These are phyloP conservation scores for Pomatostomus ruficeps DNA, from an alignment of 2,113 vertebrate genomes.

Conservation along the genomic window DNA sequence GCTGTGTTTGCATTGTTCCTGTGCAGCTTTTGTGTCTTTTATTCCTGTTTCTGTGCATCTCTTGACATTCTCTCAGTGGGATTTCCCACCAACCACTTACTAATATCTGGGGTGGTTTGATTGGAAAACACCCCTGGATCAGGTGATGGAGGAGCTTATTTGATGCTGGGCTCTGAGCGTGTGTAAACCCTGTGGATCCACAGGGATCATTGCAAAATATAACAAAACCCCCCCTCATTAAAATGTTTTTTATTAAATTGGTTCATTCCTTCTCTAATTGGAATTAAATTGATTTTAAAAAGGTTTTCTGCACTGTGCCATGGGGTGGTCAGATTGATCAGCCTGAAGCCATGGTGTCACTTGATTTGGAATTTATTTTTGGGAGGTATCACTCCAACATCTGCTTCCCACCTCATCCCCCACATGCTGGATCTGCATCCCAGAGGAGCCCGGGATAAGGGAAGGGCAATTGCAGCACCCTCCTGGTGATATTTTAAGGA, in stretches of 20 bases:
- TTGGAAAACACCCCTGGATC: neutral
- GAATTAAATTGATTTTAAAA: neutral
- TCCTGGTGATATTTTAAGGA: neutral
- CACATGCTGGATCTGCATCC: accelerated
- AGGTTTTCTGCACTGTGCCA: neutral
- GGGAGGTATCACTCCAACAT: neutral
- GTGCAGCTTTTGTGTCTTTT: neutral
- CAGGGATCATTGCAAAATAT: neutral
- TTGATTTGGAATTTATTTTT: neutral
- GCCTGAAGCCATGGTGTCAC: neutral
- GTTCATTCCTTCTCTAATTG: neutral
- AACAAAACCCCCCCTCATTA: neutral
- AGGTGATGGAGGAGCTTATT: neutral
- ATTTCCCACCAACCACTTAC: neutral
- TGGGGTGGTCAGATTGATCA: neutral
- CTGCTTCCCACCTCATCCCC: neutral
- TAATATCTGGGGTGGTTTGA: neutral
- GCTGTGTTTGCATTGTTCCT: neutral
- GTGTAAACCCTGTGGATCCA: neutral
- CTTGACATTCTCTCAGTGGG: neutral
- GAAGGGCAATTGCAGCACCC: neutral
- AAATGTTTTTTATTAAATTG: neutral
- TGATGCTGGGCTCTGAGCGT: neutral
- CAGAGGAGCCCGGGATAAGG: neutral
- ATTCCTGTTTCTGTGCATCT: neutral